Evolutionary conservation across 2,797 vertebrate species (phyloP), one percentile per base, ranked within the genome.

Genomic region (Galago senegalensis): DNA sequence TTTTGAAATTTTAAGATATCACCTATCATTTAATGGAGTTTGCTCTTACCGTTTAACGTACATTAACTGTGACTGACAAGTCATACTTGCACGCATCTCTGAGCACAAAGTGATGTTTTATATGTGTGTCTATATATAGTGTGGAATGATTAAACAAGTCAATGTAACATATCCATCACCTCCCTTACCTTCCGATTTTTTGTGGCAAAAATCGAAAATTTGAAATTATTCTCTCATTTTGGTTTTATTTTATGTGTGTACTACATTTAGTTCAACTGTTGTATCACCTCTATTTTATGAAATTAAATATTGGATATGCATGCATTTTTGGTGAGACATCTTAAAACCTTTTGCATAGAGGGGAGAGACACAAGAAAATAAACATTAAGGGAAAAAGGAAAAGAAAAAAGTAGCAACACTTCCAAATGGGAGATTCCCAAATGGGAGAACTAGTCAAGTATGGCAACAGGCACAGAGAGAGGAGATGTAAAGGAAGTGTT

Each of bases 11-110:
- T 93, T 76, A 89, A 79, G 69, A 31, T 87, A 34, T 7, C 5
- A 84, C 95, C 37, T 96, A 75, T 70, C 87, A 96, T 75, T 93
- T 89, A 85, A 70, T 87, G 73, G 60, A 53, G 37, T 43, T 93
- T 82, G 49, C 40, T 76, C 94, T 96, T 87, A 80, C 12, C 86
- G 94, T 72, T 49, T 34, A 63, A 63, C 18, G 34, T 65, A 6
- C 49, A 23, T 60, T 73, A 77, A 72, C 65, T 75, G 31, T 20
- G 61, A 34, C 56, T 34, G 53, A 58, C 20, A 79, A 79, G 56
- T 34, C 31, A 58, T 79, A 79, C 58, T 18, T 75, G 14, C 27
- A 75, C 17, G 46, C 25, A 46, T 56, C 49, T 56, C 8, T 79
- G 31, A n/a, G 20, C 21, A 34, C 20, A 34, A 58, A 1, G 20